phyloP scores from a whole-genome alignment of 2,888 invertebrate genomes.

The Fragum sueziense region DNA sequence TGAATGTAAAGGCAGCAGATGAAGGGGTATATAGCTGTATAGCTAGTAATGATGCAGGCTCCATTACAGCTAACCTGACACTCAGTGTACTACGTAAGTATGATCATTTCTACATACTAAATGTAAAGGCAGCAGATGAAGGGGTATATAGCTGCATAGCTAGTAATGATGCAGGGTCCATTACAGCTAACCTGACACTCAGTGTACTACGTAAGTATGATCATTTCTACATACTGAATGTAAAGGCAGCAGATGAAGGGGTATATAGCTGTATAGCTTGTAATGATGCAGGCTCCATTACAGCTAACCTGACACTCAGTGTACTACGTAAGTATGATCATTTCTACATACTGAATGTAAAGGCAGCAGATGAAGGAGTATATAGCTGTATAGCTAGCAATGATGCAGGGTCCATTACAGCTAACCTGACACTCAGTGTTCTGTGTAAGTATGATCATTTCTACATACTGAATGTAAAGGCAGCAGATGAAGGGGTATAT shows the following conservation, averaged over 20 bases:
- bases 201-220: constrained; percentile 88
- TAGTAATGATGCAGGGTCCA: constrained; percentile 93
- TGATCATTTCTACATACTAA: constrained; percentile 95
- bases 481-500: constrained; percentile 94
- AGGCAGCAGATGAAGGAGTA: constrained; percentile 93
- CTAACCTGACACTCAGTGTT: constrained; percentile 93
- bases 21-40: constrained; percentile 97
- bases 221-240: constrained; percentile 94
- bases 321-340: constrained; percentile 88
- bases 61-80: constrained; percentile 92
- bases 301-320: constrained; percentile 92
- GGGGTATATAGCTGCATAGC: constrained; percentile 97
- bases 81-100: constrained; percentile 88
- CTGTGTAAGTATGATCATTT: constrained; percentile 89
- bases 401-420: constrained; percentile 92
- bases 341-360: constrained; percentile 95
- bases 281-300: constrained; percentile 93
- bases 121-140: constrained; percentile 93
- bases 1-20: constrained; percentile 93
- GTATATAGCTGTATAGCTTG: constrained; percentile 96
- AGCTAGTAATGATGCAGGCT: constrained; percentile 94
- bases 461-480: constrained; percentile 94
- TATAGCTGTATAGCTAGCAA: constrained; percentile 97
- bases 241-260: constrained; percentile 94
- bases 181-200: constrained; percentile 93